Conservation (phyloP, 2,113 vertebrate genomes). For the Malurus melanocephalus region DNA sequence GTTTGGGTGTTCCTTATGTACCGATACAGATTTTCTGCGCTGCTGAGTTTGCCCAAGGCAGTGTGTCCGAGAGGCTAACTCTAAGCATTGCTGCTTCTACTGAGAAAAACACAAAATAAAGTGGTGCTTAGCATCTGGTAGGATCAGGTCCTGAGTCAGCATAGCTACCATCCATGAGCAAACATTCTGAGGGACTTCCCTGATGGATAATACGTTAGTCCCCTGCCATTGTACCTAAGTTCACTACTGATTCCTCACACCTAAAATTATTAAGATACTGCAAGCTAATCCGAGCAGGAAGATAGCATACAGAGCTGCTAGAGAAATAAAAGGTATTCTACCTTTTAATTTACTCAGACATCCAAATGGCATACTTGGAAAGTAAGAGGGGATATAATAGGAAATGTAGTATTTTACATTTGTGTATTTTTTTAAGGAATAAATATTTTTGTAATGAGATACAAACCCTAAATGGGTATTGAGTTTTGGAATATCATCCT, state of each 20-base stretch:
- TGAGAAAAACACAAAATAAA: neutral
- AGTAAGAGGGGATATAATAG: constrained; percentile 37
- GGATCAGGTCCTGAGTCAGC: neutral
- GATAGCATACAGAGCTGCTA: neutral
- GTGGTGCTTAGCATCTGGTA: neutral
- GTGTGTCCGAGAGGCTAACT: neutral
- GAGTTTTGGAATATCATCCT: constrained; percentile 59
- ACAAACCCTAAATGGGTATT: constrained; percentile 28
- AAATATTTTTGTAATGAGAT: constrained; percentile 76
- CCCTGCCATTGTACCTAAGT: neutral
- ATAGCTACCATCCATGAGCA: neutral
- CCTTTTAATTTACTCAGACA: constrained; percentile 9
- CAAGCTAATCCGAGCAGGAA: neutral
- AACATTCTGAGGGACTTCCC: neutral
- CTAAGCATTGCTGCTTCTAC: neutral
- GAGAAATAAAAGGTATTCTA: neutral
- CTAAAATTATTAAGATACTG: neutral
- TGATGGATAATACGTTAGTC: neutral
- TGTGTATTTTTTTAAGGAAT: constrained; percentile 76
- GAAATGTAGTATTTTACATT: constrained; percentile 66
- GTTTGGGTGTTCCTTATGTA: neutral
- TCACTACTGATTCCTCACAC: neutral
- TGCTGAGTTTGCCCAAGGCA: neutral
- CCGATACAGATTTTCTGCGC: neutral
- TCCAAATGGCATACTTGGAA: neutral